These are phyloP conservation scores for Anaspis maculata DNA, from an alignment of 2,888 invertebrate genomes.

Conservation along the genomic window DNA sequence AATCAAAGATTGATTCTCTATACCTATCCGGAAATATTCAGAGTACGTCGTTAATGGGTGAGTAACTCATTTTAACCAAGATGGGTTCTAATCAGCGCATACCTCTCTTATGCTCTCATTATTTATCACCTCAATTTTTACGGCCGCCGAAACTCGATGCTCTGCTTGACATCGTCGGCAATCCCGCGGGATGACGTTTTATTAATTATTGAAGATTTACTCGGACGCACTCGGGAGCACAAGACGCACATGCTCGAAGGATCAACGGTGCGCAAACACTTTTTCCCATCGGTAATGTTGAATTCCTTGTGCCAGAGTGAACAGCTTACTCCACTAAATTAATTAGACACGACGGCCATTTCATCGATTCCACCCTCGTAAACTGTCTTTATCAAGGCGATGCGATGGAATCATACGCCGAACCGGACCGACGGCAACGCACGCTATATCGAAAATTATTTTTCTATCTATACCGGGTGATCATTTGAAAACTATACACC, in stretches of 20 bases:
- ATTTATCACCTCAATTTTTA: constrained; percentile 27
- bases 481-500: too few relatives aligned
- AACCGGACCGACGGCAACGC: too few relatives aligned
- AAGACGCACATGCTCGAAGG: background rate
- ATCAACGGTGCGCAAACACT: background rate
- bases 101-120: constrained; percentile 20
- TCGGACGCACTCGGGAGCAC: constrained; percentile 7
- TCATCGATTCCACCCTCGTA: constrained; percentile 13
- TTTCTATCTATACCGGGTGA: too few relatives aligned
- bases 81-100: constrained; percentile 19
- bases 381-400: constrained; percentile 12
- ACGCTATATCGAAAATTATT: too few relatives aligned
- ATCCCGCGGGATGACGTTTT: constrained; percentile 21
- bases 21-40: constrained; percentile 12
- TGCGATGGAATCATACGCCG: too few relatives aligned
- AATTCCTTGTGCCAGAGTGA: constrained; percentile 11
- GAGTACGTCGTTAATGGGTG: constrained; percentile 10
- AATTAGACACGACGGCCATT: constrained; percentile 13
- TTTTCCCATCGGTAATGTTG: constrained; percentile 8
- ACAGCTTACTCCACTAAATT: constrained; percentile 13
- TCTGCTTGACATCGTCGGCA: too few relatives aligned
- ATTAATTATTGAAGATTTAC: constrained; percentile 25
- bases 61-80: constrained; percentile 23
- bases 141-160: too few relatives aligned
- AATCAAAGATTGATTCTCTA: constrained; percentile 14